phyloP scores from a whole-genome alignment of 1,140 invertebrate species.

The Heliconius eleuchia region DNA sequence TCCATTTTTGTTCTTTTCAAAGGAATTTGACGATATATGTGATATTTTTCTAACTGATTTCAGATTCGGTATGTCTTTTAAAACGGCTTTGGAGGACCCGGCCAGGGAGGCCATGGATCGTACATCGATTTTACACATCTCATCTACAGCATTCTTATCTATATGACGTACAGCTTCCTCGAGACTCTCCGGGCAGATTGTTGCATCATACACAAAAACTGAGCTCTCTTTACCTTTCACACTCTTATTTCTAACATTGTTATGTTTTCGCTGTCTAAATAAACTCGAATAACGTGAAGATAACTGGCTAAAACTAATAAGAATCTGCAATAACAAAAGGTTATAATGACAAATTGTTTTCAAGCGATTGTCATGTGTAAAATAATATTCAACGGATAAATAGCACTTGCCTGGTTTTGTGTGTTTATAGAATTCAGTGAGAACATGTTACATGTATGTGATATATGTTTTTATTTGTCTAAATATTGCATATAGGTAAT shows the following conservation, averaged over 20 bases:
- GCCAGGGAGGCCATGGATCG: conserved; percentile 48
- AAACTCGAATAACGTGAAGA: conserved; percentile 71
- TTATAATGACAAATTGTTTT: conserved; percentile 70
- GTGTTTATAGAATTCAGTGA: conserved; percentile 80
- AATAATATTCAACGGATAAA: neutral
- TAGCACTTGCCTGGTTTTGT: conserved; percentile 74
- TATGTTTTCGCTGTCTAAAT: conserved; percentile 74
- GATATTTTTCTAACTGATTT: conserved; percentile 65
- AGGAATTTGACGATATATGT: conserved; percentile 65
- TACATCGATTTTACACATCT: conserved; percentile 68
- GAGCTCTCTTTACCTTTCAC: conserved; percentile 59
- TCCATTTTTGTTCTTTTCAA: conserved; percentile 74
- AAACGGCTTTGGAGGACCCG: conserved; percentile 37
- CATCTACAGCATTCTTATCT: conserved; percentile 70
- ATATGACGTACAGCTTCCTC: conserved; percentile 69
- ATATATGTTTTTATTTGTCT: conserved; percentile 63
- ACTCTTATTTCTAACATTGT: conserved; percentile 62
- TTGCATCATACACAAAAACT: conserved; percentile 51
- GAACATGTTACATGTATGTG: conserved; percentile 80
- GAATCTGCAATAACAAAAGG: conserved; percentile 75
- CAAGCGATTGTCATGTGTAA: conserved; percentile 10
- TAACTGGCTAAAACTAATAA: conserved; percentile 78
- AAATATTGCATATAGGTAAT: conserved; percentile 78
- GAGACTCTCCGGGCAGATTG: conserved; percentile 68
- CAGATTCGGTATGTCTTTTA: conserved; percentile 40